Percentiles rank a stretch among this genome's conserved stretches.
Conservation (phyloP, 2,113 vertebrate genomes). For the Prinia subflava region DNA sequence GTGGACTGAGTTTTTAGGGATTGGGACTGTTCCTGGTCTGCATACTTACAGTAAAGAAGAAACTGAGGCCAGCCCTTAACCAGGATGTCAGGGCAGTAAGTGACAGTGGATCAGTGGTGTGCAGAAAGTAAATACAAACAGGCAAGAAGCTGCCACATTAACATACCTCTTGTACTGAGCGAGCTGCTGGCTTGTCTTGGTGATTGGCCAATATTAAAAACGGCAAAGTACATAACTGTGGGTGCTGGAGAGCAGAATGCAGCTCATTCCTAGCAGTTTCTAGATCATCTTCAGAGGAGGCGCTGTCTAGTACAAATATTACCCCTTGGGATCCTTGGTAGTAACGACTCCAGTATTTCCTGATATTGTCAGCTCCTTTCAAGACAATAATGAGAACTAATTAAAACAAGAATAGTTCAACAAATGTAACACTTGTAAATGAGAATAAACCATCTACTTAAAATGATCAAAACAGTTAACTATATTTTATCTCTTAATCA, state of each 20-base stretch:
- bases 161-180: constrained; percentile 91
- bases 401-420: not conserved
- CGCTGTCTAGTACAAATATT: constrained; percentile 95
- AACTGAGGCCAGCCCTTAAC: not conserved
- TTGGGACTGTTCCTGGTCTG: not conserved
- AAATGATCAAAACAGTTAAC: not conserved
- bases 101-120: not conserved
- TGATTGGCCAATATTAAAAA: constrained; percentile 98
- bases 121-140: not conserved
- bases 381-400: constrained; percentile 51
- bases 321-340: constrained; percentile 99
- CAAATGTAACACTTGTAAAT: not conserved
- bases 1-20: not conserved
- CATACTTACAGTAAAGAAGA: fast-evolving
- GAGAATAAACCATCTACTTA: not conserved
- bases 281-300: constrained; percentile 92
- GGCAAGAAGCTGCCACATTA: not conserved
- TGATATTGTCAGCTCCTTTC: constrained; percentile 92
- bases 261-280: constrained; percentile 93
- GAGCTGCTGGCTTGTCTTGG: constrained; percentile 96
- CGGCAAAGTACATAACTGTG: constrained; percentile 95
- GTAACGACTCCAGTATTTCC: constrained; percentile 99
- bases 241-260: constrained; percentile 95
- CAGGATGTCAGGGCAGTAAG: not conserved
- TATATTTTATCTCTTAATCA: not conserved